A percentile compares a stretch with the other conserved stretches of the same genome.
These are phyloP conservation scores for Tupiocoris notatus DNA, from an alignment of 2,888 invertebrate genomes.

Conservation along the genomic window DNA sequence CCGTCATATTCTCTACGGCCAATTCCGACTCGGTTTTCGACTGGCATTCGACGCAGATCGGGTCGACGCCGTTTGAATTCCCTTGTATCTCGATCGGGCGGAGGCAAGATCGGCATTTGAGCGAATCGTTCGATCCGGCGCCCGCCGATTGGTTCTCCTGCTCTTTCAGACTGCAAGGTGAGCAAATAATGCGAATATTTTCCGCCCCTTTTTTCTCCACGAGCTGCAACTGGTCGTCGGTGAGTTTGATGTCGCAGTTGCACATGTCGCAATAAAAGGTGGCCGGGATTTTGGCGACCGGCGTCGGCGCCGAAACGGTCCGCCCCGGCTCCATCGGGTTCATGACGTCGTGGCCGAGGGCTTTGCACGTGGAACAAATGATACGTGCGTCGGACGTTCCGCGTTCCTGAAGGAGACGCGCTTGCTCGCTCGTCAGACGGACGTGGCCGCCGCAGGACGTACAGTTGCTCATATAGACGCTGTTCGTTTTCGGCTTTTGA, in stretches of 20 bases:
- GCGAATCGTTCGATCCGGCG: background rate
- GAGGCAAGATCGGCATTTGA: conserved; percentile 1
- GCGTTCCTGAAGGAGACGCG: conserved; percentile 16
- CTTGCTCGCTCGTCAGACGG: conserved; percentile 24
- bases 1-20: conserved; percentile 17
- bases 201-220: conserved; percentile 26
- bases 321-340: background rate
- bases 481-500: background rate
- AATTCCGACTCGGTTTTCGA: conserved; percentile 4
- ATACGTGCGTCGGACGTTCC: conserved; percentile 22
- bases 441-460: conserved; percentile 23
- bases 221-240: conserved; percentile 28
- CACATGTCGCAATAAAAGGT: conserved; percentile 23
- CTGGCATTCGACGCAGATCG: conserved; percentile 10
- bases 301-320: background rate
- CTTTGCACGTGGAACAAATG: conserved; percentile 28
- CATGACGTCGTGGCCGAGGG: conserved; percentile 27
- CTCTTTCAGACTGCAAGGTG: conserved; percentile 27
- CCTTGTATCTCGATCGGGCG: background rate
- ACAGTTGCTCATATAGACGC: conserved; percentile 26
- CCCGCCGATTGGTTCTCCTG: background rate
- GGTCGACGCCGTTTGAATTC: background rate
- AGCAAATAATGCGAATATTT: conserved; percentile 25
- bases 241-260: conserved; percentile 25
- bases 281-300: background rate